Base-by-base conservation (phyloP, 2,888 invertebrate genomes). In the Alcis repandata region DNA sequence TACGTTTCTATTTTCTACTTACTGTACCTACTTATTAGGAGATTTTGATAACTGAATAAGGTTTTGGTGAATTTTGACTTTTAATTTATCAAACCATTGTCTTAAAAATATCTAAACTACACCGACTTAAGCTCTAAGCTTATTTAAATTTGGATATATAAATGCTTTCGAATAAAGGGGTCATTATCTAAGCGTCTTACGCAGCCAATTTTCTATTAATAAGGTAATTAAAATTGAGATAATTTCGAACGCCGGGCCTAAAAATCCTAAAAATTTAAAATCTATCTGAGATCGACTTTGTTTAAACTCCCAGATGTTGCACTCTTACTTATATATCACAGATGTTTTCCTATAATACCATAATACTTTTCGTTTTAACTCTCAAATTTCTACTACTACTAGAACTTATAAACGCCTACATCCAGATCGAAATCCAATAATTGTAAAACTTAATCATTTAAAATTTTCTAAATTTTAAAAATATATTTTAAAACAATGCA, bases 271-370 rank as follows among this genome's bases (percentile, higher is more conserved):
- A 70, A 75, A 74, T 74, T 76, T 79, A 82, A 87, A 88, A 86
- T 85, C 85, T 86, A 82, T 83, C 85, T 89, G 92, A 93, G 92
- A 91, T 92, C 90, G 84, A 78, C 66, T 70, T 77, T 74, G 81
- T 79, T 76, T 82, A 77, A 76, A 84, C 88, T 86, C 88, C 90
- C 90, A 88, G 91, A 87, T 89, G 87, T 89, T 87, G 82, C 83
- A 79, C 77, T 79, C 88, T 90, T 89, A 91, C 85, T 83, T 85
- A 85, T 84, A 86, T 92, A 92, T 49, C 92, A 92, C 92, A 92
- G 92, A 87, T 89, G 86, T 87, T 89, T 89, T 85, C 83, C 87
- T 91, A 88, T 86, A 86, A 83, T 87, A 90, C 81, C 86, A 87
- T 91, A 91, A 92, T 91, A 91, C 90, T 90, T 90, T 86, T 75